A percentile compares a stretch with the other conserved stretches of the same genome.
These are phyloP conservation scores for Acrocyrtus sp. DNA, from an alignment of 2,888 invertebrate genomes.

Conservation along the genomic window DNA sequence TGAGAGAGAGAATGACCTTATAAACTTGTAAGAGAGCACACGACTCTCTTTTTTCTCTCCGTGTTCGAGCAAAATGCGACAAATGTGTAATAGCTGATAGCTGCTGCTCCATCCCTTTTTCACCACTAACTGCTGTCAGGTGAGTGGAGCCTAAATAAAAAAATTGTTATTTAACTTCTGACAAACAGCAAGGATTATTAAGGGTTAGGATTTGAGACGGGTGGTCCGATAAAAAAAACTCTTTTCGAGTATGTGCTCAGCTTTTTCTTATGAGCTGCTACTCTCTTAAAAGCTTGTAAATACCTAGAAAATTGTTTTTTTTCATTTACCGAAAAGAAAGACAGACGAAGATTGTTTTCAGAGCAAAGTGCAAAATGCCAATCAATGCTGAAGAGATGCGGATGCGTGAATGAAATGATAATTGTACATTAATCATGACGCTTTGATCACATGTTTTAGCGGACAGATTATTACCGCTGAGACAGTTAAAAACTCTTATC, in stretches of 20 bases:
- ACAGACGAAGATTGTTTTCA: no score
- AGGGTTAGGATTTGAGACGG: no score
- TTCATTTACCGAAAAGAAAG: background rate
- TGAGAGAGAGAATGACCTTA: constrained; percentile 27
- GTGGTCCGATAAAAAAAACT: background rate
- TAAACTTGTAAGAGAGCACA: constrained; percentile 35
- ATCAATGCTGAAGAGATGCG: constrained; percentile 26
- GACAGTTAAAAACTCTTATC: no score
- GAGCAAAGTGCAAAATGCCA: constrained; percentile 31
- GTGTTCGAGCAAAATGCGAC: no score
- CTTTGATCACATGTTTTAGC: constrained; percentile 38
- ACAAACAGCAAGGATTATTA: background rate
- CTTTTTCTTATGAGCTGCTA: background rate
- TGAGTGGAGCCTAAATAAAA: constrained; percentile 12
- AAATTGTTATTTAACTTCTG: background rate
- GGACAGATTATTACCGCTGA: background rate
- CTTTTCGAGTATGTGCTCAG: background rate
- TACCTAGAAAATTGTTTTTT: background rate
- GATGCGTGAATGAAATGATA: constrained; percentile 43
- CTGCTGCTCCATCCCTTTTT: background rate
- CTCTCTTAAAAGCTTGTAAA: background rate
- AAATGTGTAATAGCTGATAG: background rate
- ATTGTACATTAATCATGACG: constrained; percentile 48
- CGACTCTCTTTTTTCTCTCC: no score
- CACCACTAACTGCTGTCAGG: background rate